Conservation (phyloP, 2,113 vertebrate genomes). For the Burhinus oedicnemus region DNA sequence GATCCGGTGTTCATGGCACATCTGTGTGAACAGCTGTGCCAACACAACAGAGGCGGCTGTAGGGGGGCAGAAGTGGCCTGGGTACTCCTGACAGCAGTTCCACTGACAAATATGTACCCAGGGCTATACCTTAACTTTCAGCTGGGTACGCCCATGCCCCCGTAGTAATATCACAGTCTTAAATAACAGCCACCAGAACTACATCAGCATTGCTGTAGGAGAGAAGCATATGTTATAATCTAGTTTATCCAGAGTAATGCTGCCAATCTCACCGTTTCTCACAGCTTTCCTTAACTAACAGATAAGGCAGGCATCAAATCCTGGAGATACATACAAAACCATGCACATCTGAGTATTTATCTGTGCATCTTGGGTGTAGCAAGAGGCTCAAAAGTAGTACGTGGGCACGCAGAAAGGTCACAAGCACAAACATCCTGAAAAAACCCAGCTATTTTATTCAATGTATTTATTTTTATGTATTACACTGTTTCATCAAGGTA, state of each 20-base stretch:
- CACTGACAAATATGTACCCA: fast-evolving
- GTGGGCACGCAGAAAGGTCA: neutral
- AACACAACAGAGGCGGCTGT: neutral
- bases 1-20: fast-evolving
- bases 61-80: neutral
- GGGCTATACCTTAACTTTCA: neutral
- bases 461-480: neutral
- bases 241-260: neutral
- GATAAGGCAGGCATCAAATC: neutral
- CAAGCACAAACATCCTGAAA: neutral
- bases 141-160: neutral
- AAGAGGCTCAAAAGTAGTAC: neutral
- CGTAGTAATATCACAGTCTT: neutral
- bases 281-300: neutral
- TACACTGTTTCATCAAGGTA: neutral
- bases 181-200: neutral
- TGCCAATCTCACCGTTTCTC: neutral
- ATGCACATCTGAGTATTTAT: neutral
- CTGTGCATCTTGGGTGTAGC: neutral
- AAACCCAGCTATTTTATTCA: neutral
- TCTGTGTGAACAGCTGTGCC: neutral
- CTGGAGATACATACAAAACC: neutral
- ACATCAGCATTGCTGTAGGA: neutral
- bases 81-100: neutral
- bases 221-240: neutral